A percentile compares a stretch with the other conserved stretches of the same genome.
Conservation (phyloP, 2,797 vertebrate species). For the Carapus acus region DNA sequence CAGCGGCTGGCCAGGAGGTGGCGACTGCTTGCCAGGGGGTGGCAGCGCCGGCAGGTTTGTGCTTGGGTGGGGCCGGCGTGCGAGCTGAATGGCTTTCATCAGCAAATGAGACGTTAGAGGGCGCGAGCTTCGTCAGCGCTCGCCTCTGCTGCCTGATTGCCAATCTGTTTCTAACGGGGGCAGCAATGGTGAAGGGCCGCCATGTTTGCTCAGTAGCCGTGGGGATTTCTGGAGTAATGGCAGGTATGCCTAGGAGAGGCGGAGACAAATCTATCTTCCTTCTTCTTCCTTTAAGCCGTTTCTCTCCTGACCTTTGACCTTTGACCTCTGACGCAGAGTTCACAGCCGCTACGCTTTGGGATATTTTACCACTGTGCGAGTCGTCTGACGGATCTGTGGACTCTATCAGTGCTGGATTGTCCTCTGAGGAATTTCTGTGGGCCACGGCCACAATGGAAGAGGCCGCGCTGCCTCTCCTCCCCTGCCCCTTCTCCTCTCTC, state of each 20-base stretch:
- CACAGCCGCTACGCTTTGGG: not conserved
- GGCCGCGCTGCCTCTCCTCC: slow-evolving; percentile 33
- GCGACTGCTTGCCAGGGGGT: slow-evolving; percentile 1
- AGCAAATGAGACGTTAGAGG: not conserved
- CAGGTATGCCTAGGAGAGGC: slow-evolving; percentile 3
- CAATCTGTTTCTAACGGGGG: slow-evolving; percentile 14
- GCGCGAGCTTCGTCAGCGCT: slow-evolving; percentile 17
- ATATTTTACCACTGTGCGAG: slow-evolving; percentile 14
- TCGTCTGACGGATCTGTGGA: slow-evolving; percentile 11
- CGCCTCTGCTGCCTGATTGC: slow-evolving; percentile 39
- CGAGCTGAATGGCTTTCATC: slow-evolving; percentile 29
- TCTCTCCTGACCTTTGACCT: slow-evolving; percentile 46
- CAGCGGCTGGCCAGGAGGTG: not conserved
- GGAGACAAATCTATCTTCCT: slow-evolving; percentile 37
- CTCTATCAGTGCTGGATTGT: slow-evolving; percentile 8
- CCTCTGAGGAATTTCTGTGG: slow-evolving; percentile 36
- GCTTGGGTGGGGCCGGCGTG: slow-evolving; percentile 25
- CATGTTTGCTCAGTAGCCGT: slow-evolving; percentile 8
- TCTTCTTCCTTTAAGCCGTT: slow-evolving; percentile 42
- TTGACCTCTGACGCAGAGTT: slow-evolving; percentile 38
- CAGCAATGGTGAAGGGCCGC: slow-evolving; percentile 34
- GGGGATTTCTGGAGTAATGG: not conserved
- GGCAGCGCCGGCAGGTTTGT: slow-evolving; percentile 2
- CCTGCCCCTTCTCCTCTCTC: slow-evolving; percentile 51
- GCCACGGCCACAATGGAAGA: slow-evolving; percentile 28